Evolutionary conservation across 2,888 invertebrate species (phyloP).

Genomic region (Cartodere bifasciata): DNA sequence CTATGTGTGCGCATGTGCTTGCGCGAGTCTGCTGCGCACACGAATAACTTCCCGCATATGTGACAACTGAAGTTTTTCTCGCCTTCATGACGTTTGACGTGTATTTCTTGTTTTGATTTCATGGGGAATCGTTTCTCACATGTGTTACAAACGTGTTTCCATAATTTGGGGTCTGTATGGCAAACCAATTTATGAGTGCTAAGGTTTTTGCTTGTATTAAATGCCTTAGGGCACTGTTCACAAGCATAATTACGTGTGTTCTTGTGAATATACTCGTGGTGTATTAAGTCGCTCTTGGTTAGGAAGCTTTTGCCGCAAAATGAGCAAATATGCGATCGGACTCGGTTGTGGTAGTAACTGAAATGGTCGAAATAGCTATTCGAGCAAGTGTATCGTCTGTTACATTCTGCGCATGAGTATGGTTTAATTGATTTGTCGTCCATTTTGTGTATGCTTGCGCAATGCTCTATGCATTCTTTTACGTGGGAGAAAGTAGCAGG

Average conservation of each 20-base stretch:
- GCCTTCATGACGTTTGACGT: conserved; percentile 14
- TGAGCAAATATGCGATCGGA: conserved; percentile 21
- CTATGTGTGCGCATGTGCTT: conserved; percentile 14
- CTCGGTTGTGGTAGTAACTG: conserved; percentile 21
- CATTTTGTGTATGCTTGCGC: too few relatives aligned
- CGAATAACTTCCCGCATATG: conserved; percentile 15
- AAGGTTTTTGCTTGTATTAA: conserved; percentile 23
- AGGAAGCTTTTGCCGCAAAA: conserved; percentile 32
- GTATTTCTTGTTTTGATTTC: conserved; percentile 13
- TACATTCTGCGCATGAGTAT: conserved; percentile 20
- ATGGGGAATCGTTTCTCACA: conserved; percentile 15
- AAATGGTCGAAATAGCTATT: conserved; percentile 21
- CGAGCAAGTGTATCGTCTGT: conserved; percentile 20
- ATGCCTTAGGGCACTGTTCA: conserved; percentile 20
- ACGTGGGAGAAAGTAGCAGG: too few relatives aligned
- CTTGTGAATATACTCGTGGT: conserved; percentile 24
- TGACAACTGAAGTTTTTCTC: conserved; percentile 16
- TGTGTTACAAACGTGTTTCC: conserved; percentile 13
- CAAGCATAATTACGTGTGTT: conserved; percentile 22
- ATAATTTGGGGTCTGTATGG: conserved; percentile 13
- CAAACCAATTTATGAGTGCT: conserved; percentile 17
- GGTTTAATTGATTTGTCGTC: conserved; percentile 18
- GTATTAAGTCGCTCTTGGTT: conserved; percentile 21
- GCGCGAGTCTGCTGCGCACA: conserved; percentile 12
- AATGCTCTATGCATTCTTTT: too few relatives aligned